Percentiles rank a stretch among this genome's conserved stretches.
Evolutionary conservation across 1,140 invertebrate species (phyloP).

Genomic region (Teleogryllus occipitalis): DNA sequence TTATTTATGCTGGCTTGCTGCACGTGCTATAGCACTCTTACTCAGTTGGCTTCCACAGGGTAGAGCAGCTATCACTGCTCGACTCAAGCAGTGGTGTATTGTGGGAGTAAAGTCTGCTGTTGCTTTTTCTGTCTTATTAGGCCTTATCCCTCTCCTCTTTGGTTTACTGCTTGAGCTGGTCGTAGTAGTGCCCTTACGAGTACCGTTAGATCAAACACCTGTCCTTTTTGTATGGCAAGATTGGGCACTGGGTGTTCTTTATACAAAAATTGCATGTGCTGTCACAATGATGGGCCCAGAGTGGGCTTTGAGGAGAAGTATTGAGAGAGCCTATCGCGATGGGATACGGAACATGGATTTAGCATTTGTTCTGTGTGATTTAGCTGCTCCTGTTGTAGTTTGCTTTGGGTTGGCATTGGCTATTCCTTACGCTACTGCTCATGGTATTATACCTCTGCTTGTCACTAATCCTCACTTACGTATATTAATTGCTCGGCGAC

Average conservation of each 20-base stretch:
- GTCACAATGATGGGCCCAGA: slow-evolving; percentile 96
- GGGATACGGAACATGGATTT: slow-evolving; percentile 90
- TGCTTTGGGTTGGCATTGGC: slow-evolving; percentile 79
- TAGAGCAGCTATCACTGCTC: slow-evolving; percentile 60
- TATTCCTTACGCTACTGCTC: slow-evolving; percentile 80
- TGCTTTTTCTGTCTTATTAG: slow-evolving; percentile 71
- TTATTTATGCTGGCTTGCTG: slow-evolving; percentile 85
- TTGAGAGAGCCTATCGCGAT: slow-evolving; percentile 84
- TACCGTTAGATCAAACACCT: slow-evolving; percentile 88
- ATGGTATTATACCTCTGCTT: slow-evolving; percentile 73
- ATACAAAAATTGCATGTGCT: slow-evolving; percentile 96
- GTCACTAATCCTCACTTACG: slow-evolving; percentile 60
- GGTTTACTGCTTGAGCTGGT: slow-evolving; percentile 87
- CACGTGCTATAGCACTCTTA: slow-evolving; percentile 67
- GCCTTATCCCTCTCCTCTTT: slow-evolving; percentile 85
- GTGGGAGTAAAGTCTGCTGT: slow-evolving; percentile 58
- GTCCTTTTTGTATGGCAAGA: slow-evolving; percentile 94
- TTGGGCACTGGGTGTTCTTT: slow-evolving; percentile 93
- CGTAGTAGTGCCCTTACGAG: slow-evolving; percentile 84
- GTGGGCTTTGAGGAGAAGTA: slow-evolving; percentile 80
- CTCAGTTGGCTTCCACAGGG: slow-evolving; percentile 83
- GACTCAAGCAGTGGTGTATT: slow-evolving; percentile 40
- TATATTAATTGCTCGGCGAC: slow-evolving; percentile 71
- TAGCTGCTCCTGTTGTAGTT: slow-evolving; percentile 83
- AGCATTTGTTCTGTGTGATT: slow-evolving; percentile 70